Evolutionary conservation across 2,113 vertebrate species (phyloP).

Genomic region (Rhea americana): DNA sequence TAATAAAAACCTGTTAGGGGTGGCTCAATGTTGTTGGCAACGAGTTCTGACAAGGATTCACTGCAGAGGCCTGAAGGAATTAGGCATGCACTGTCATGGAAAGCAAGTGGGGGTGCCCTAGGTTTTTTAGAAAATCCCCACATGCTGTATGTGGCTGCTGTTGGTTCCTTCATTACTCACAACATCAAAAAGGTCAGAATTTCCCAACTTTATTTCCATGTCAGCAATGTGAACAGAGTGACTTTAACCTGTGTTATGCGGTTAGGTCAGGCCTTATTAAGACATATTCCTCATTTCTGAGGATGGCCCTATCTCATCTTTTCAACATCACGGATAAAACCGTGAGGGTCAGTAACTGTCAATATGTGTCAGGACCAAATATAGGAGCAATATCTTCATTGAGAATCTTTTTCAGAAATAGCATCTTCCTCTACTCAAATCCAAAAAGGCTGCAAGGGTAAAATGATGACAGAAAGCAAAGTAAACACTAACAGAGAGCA

Average conservation of each 20-base stretch:
- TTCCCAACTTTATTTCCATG: neutral
- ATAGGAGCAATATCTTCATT: neutral
- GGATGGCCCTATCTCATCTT: neutral
- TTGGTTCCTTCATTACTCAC: neutral
- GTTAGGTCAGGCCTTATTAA: neutral
- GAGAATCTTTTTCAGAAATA: neutral
- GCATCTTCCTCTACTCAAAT: neutral
- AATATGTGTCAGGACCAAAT: neutral
- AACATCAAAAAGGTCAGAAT: neutral
- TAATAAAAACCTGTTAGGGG: slow-evolving; percentile 53
- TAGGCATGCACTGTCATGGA: neutral
- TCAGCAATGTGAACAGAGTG: neutral
- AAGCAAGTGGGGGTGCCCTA: neutral
- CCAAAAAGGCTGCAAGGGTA: neutral
- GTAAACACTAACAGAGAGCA: neutral
- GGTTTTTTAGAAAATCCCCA: neutral
- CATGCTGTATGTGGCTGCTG: neutral
- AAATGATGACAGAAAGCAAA: neutral
- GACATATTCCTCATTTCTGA: neutral
- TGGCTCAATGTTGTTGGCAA: neutral
- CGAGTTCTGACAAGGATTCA: neutral
- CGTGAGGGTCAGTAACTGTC: neutral
- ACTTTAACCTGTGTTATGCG: neutral
- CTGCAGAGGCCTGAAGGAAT: neutral
- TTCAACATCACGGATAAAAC: neutral